A percentile compares a stretch with the other conserved stretches of the same genome.
phyloP scores from a whole-genome alignment of 2,888 invertebrate species.

The Sepioteuthis lessoniana region DNA sequence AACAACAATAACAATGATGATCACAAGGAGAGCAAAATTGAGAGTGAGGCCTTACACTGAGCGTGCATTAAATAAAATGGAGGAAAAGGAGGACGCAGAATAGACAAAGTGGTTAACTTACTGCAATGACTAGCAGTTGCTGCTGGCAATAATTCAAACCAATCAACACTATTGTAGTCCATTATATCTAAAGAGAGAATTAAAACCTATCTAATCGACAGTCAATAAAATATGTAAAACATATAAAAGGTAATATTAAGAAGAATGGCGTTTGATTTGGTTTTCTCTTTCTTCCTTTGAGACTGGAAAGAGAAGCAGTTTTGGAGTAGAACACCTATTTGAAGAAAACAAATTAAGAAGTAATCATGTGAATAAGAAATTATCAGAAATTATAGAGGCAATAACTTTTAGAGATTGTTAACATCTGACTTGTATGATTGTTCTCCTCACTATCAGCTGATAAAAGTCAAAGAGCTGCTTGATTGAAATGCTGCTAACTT shows the following conservation, averaged over 20 bases:
- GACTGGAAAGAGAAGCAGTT: not conserved
- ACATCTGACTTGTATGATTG: not conserved
- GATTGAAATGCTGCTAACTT: not conserved
- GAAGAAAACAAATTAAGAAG: not conserved
- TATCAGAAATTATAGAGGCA: no score
- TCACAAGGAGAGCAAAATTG: conserved; percentile 37
- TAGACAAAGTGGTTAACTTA: conserved; percentile 41
- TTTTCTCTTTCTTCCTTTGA: conserved; percentile 33
- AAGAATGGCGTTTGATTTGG: not conserved
- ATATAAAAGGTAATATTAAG: conserved; percentile 33
- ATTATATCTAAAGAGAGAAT: conserved; percentile 46
- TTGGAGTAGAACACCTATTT: not conserved
- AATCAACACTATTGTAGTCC: conserved; percentile 47
- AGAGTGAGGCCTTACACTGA: conserved; percentile 33
- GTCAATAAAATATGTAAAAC: not conserved
- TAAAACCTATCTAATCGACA: conserved; percentile 34
- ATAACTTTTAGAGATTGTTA: no score
- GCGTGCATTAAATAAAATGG: not conserved
- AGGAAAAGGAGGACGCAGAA: not conserved
- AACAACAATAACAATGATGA: conserved; percentile 38
- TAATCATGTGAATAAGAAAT: not conserved
- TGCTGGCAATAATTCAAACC: conserved; percentile 43
- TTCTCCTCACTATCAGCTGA: not conserved
- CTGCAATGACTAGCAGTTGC: conserved; percentile 38
- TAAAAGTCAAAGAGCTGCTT: no score